Evolutionary conservation across 2,113 vertebrate genomes (phyloP).

Genomic region (Colinus virginianus): DNA sequence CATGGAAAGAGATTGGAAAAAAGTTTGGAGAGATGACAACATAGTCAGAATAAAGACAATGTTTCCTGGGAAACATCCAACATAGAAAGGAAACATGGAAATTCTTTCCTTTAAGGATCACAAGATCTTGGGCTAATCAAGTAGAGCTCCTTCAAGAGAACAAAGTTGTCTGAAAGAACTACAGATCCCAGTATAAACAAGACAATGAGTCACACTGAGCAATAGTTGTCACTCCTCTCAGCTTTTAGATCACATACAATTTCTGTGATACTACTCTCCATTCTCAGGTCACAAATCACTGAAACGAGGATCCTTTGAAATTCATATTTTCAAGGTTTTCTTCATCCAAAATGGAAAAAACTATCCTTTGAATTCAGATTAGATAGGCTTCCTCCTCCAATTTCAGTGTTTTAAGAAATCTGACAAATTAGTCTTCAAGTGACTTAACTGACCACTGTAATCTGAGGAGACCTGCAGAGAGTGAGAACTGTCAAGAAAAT

Average conservation of each 20-base stretch:
- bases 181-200: neutral
- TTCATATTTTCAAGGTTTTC: neutral
- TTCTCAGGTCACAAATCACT: neutral
- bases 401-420: neutral
- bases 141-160: neutral
- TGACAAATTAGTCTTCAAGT: neutral
- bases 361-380: neutral
- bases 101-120: neutral
- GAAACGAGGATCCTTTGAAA: neutral
- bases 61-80: neutral
- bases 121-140: neutral
- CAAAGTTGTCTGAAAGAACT: neutral
- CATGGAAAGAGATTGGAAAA: neutral
- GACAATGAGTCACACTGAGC: neutral
- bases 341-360: neutral
- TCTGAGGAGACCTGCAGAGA: neutral
- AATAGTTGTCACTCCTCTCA: neutral
- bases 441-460: neutral
- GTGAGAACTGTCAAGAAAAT: neutral
- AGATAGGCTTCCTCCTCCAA: neutral
- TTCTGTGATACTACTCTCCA: neutral
- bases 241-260: neutral
- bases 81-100: neutral
- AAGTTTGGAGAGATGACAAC: neutral
- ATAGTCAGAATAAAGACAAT: neutral